These are phyloP conservation scores for Beaufortia kweichowensis DNA, from an alignment of 2,113 vertebrate genomes.

Conservation along the genomic window DNA sequence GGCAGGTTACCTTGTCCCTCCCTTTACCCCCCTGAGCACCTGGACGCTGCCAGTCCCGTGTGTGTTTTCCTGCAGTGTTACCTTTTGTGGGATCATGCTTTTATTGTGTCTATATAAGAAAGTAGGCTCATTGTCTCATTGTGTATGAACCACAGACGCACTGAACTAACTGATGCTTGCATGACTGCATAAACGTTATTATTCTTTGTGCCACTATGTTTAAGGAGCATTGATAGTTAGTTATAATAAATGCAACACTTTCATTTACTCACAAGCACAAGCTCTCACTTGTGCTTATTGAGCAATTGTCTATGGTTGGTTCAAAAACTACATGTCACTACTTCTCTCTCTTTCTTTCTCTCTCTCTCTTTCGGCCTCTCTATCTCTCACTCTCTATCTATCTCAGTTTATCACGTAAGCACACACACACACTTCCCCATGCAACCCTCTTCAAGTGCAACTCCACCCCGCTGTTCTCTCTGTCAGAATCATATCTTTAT, in stretches of 20 bases:
- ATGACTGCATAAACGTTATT: neutral
- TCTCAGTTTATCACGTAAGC: neutral
- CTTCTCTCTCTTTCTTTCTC: neutral
- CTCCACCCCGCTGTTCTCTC: constrained; percentile 56
- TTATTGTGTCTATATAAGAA: constrained; percentile 19
- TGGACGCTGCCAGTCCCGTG: constrained; percentile 77
- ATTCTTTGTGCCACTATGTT: neutral
- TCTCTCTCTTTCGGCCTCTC: constrained; percentile 5
- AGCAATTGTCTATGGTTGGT: neutral
- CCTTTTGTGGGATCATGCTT: constrained; percentile 23
- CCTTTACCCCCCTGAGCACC: constrained; percentile 73
- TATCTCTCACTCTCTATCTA: neutral
- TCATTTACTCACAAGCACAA: no score
- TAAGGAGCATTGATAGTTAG: no score
- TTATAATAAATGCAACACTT: no score
- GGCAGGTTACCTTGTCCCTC: constrained; percentile 56
- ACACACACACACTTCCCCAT: constrained; percentile 32
- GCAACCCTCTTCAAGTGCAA: constrained; percentile 18
- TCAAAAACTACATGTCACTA: neutral
- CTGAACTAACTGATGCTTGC: neutral
- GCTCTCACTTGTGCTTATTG: no score
- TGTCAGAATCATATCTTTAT: constrained; percentile 87
- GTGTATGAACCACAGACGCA: neutral
- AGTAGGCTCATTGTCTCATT: constrained; percentile 8
- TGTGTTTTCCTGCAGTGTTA: constrained; percentile 72